phyloP scores from a whole-genome alignment of 2,888 invertebrate genomes.

The Anoplius nigerrimus region DNA sequence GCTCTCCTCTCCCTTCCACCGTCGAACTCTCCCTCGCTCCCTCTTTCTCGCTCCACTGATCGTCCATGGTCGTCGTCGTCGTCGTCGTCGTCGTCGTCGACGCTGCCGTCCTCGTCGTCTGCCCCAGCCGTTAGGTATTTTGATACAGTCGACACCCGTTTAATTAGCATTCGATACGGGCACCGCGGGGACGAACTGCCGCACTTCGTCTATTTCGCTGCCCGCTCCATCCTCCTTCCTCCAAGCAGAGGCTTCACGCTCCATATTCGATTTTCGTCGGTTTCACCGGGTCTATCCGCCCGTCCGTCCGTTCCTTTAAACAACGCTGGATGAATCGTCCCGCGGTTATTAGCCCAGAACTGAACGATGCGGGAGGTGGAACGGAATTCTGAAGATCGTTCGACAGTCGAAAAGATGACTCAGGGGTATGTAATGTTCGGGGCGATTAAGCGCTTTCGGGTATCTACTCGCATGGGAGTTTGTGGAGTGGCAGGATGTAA shows the following conservation, averaged over 20 bases:
- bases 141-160: constrained; percentile 73
- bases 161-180: constrained; percentile 73
- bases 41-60: constrained; percentile 32
- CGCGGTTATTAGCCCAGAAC: too few relatives aligned
- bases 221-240: constrained; percentile 14
- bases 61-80: constrained; percentile 53
- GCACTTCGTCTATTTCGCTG: constrained; percentile 34
- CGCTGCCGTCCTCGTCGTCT: constrained; percentile 28
- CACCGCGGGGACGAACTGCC: constrained; percentile 59
- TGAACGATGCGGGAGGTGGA: too few relatives aligned
- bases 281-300: too few relatives aligned
- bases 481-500: too few relatives aligned
- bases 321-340: too few relatives aligned
- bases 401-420: too few relatives aligned
- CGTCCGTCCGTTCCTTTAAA: neutral
- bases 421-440: too few relatives aligned
- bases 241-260: constrained; percentile 21
- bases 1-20: constrained; percentile 17
- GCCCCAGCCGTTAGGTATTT: constrained; percentile 69
- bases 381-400: too few relatives aligned
- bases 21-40: constrained; percentile 29
- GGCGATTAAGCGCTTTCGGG: too few relatives aligned
- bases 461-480: too few relatives aligned
- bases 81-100: constrained; percentile 21
- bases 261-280: constrained; percentile 35